phyloP scores from a whole-genome alignment of 1,140 invertebrate genomes.

The Arctopsyche grandis region DNA sequence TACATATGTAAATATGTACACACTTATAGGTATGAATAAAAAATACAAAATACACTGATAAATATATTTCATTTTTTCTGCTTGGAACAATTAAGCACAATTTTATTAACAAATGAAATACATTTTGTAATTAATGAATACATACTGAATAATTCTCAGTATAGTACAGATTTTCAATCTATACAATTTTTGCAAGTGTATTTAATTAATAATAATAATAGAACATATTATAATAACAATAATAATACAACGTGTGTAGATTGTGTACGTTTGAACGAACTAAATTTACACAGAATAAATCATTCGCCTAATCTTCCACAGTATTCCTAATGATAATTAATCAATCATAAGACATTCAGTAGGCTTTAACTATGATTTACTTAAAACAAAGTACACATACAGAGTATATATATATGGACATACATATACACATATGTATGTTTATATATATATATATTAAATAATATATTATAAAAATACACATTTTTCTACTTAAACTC shows the following conservation, averaged over 20 bases:
- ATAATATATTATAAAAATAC: conserved; percentile 30
- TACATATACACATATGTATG: background rate
- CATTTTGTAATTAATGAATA: background rate
- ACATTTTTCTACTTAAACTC: conserved; percentile 27
- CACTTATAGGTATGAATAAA: no score
- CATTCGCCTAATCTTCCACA: conserved; percentile 8
- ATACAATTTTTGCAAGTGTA: background rate
- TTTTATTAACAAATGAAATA: conserved; percentile 23
- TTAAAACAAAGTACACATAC: conserved; percentile 20
- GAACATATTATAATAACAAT: background rate
- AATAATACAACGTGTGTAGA: background rate
- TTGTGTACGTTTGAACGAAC: no score
- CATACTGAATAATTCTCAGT: no score
- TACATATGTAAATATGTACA: no score
- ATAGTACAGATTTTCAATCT: no score
- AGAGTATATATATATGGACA: conserved; percentile 7
- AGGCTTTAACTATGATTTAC: conserved; percentile 48
- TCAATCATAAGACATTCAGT: conserved; percentile 55
- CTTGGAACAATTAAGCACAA: conserved; percentile 25
- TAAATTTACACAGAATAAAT: conserved; percentile 27
- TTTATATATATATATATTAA: background rate
- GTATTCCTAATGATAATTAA: conserved; percentile 50
- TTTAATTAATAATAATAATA: background rate
- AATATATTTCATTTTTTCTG: conserved; percentile 26
- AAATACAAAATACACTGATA: conserved; percentile 9